phyloP scores from a whole-genome alignment of 2,888 invertebrate species.

The Scaptomyza tumidula region DNA sequence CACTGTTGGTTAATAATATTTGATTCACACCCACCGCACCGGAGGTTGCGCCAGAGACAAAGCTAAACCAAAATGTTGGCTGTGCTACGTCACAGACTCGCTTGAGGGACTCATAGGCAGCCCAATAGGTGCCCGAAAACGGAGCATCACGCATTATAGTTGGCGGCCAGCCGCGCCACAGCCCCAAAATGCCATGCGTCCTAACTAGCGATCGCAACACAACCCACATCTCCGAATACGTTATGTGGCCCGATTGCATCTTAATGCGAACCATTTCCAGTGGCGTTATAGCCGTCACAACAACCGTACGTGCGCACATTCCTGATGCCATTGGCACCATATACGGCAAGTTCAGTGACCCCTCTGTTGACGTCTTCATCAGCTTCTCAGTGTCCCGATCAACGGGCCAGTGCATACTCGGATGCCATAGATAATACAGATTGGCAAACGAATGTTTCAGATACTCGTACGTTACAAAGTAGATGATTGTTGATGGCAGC shows the following conservation, averaged over 20 bases:
- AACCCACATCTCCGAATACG: constrained; percentile 86
- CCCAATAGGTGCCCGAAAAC: constrained; percentile 93
- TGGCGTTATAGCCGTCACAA: constrained; percentile 94
- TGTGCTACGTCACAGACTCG: constrained; percentile 84
- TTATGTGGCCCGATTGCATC: constrained; percentile 96
- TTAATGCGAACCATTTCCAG: constrained; percentile 97
- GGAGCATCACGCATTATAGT: constrained; percentile 71
- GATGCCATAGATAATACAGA: constrained; percentile 27
- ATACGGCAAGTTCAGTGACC: constrained; percentile 28
- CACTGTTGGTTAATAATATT: not conserved
- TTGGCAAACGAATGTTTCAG: constrained; percentile 87
- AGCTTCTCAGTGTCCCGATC: not conserved
- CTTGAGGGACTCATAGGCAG: constrained; percentile 91
- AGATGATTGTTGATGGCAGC: constrained; percentile 96
- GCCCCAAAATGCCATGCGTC: constrained; percentile 89
- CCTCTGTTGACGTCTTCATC: not conserved
- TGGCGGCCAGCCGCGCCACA: constrained; percentile 89
- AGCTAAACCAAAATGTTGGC: constrained; percentile 62
- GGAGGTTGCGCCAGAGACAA: constrained; percentile 60
- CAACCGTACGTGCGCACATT: constrained; percentile 91
- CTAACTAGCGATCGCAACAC: constrained; percentile 87
- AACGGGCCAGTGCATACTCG: not conserved
- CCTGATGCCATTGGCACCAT: constrained; percentile 90
- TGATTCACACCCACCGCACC: constrained; percentile 57
- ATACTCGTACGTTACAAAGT: constrained; percentile 98